Percentiles rank a stretch among this genome's conserved stretches.
These are phyloP conservation scores for Zaprionus bogoriensis DNA, from an alignment of 2,888 invertebrate species.

Conservation along the genomic window DNA sequence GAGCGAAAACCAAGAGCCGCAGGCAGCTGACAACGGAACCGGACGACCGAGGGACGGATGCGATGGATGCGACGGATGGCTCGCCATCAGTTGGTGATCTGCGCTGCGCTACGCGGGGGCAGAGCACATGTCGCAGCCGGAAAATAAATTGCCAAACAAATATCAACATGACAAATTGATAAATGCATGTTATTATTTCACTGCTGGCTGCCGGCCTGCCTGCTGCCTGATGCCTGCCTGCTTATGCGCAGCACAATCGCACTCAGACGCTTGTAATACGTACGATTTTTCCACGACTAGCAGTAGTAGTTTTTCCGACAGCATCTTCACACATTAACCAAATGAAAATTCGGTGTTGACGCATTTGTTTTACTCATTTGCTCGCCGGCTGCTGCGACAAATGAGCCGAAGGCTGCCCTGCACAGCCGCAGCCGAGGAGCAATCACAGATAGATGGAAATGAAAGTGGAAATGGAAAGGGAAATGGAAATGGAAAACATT, in stretches of 20 bases:
- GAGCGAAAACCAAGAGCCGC: constrained; percentile 1
- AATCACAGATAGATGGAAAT: constrained; percentile 48
- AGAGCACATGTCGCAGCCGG: constrained; percentile 58
- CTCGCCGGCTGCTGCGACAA: constrained; percentile 52
- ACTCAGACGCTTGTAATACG: too few species aligned
- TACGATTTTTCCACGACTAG: background rate
- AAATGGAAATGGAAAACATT: constrained; percentile 55
- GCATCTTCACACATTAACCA: constrained; percentile 77
- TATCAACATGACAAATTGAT: constrained; percentile 80
- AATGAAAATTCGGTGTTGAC: constrained; percentile 79
- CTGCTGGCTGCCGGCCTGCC: constrained; percentile 34
- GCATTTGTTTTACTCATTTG: constrained; percentile 76
- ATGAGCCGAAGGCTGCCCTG: constrained; percentile 62
- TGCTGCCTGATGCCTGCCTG: too few species aligned
- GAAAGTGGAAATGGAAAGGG: constrained; percentile 45
- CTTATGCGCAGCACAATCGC: too few species aligned
- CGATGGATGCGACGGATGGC: background rate
- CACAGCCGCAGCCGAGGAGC: constrained; percentile 63
- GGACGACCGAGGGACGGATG: constrained; percentile 9
- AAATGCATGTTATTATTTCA: constrained; percentile 79
- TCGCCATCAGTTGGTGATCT: constrained; percentile 2
- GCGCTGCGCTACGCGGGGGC: too few species aligned
- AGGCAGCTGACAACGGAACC: constrained; percentile 39
- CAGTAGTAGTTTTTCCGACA: constrained; percentile 48
- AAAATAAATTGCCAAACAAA: constrained; percentile 78